Conservation (phyloP, 2,113 vertebrate genomes). For the Centropristis striata region DNA sequence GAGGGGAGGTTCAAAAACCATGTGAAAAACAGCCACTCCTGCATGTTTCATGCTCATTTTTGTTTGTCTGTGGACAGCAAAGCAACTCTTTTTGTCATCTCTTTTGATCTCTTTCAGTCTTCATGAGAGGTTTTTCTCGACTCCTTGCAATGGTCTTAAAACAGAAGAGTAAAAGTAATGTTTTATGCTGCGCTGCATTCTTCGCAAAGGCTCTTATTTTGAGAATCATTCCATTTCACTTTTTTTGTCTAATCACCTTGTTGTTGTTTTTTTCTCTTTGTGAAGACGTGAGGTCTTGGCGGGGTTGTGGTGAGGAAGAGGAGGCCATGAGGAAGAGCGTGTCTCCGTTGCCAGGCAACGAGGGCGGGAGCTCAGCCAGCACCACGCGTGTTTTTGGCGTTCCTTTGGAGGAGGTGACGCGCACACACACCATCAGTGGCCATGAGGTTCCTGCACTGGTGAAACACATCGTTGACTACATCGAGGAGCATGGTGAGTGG, state of each 20-base stretch:
- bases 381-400: conserved; percentile 92
- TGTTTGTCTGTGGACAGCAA: conserved; percentile 17
- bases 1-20: background rate
- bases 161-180: background rate
- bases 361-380: conserved; percentile 93
- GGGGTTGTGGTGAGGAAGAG: conserved; percentile 96
- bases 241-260: background rate
- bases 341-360: conserved; percentile 94
- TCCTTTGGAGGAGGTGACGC: conserved; percentile 96
- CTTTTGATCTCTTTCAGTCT: background rate
- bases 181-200: background rate
- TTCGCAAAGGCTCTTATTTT: background rate
- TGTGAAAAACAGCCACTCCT: conserved; percentile 12
- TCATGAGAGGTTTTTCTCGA: background rate
- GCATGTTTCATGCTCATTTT: background rate
- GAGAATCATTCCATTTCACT: background rate
- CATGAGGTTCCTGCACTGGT: conserved; percentile 96
- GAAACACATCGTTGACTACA: conserved; percentile 97
- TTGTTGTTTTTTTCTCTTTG: background rate
- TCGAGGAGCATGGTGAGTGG: conserved; percentile 96
- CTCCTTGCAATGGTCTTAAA: background rate
- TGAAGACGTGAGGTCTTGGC: conserved; percentile 91
- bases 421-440: conserved; percentile 88
- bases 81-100: background rate
- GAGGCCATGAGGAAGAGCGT: conserved; percentile 99